These are phyloP conservation scores for Zaprionus taronus DNA, from an alignment of 1,140 invertebrate genomes.

Conservation along the genomic window DNA sequence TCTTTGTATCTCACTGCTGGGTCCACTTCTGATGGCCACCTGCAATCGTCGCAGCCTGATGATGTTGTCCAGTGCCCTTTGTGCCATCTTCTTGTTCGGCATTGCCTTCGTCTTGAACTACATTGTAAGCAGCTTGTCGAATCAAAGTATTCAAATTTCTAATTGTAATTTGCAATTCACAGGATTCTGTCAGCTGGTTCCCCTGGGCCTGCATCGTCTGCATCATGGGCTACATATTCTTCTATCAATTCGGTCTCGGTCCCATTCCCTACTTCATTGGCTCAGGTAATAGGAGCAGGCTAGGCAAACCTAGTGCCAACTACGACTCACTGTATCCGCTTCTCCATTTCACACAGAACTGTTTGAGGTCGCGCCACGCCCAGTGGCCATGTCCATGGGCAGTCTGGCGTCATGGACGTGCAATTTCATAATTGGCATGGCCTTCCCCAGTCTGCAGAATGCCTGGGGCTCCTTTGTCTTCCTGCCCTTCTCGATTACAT, in stretches of 20 bases:
- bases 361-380: conserved; percentile 93
- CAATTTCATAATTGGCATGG: conserved; percentile 95
- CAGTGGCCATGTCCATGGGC: conserved; percentile 94
- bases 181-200: conserved; percentile 89
- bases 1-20: conserved; percentile 87
- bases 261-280: conserved; percentile 96
- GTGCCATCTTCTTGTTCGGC: conserved; percentile 85
- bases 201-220: conserved; percentile 89
- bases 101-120: conserved; percentile 86
- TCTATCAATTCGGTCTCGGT: conserved; percentile 93
- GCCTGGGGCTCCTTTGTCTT: conserved; percentile 89
- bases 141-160: neutral
- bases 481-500: conserved; percentile 88
- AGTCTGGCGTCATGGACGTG: conserved; percentile 95
- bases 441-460: conserved; percentile 89
- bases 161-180: conserved; percentile 47
- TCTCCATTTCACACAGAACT: conserved; percentile 88
- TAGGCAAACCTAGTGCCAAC: conserved; percentile 1
- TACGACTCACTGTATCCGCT: neutral
- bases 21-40: conserved; percentile 86
- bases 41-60: conserved; percentile 86
- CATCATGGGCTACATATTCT: conserved; percentile 91
- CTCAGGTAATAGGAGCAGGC: conserved; percentile 85
- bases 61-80: conserved; percentile 86
- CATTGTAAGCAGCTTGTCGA: conserved; percentile 85